phyloP scores from a whole-genome alignment of 2,797 vertebrate species.

The Parauchenoglanis ngamensis region DNA sequence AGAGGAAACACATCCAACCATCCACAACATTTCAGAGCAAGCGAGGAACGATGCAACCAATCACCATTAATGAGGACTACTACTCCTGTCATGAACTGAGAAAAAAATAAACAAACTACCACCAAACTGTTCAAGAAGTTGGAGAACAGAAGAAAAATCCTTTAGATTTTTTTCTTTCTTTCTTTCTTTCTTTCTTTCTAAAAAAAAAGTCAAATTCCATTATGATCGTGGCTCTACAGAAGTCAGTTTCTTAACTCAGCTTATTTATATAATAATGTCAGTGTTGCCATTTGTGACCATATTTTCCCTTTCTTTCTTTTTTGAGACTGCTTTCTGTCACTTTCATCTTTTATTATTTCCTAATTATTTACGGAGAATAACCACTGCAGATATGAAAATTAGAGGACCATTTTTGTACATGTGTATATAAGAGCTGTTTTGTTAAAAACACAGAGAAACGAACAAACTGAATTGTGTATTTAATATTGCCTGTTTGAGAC shows the following conservation, averaged over 20 bases:
- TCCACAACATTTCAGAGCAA: conserved; percentile 39
- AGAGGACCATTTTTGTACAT: conserved; percentile 92
- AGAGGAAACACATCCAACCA: neutral
- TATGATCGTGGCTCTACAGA: conserved; percentile 47
- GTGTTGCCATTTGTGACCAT: conserved; percentile 55
- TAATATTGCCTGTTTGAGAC: conserved; percentile 82
- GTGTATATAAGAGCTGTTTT: conserved; percentile 96
- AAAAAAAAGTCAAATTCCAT: conserved; percentile 34
- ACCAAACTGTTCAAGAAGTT: conserved; percentile 17
- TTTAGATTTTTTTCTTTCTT: conserved; percentile 47
- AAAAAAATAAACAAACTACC: conserved; percentile 14
- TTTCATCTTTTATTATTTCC: conserved; percentile 47
- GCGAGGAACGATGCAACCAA: conserved; percentile 64
- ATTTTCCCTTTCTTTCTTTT: conserved; percentile 36
- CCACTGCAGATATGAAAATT: conserved; percentile 53
- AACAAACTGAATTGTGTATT: conserved; percentile 83
- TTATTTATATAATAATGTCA: conserved; percentile 58
- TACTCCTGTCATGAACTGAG: conserved; percentile 40
- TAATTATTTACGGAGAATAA: conserved; percentile 55
- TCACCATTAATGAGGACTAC: conserved; percentile 36
- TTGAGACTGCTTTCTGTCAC: conserved; percentile 49
- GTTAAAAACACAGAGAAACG: conserved; percentile 66
- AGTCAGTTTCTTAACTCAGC: conserved; percentile 56
- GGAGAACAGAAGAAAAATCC: conserved; percentile 39
- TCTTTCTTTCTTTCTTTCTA: conserved; percentile 35